phyloP scores from a whole-genome alignment of 2,797 vertebrate genomes.

The Galagoides demidoff region DNA sequence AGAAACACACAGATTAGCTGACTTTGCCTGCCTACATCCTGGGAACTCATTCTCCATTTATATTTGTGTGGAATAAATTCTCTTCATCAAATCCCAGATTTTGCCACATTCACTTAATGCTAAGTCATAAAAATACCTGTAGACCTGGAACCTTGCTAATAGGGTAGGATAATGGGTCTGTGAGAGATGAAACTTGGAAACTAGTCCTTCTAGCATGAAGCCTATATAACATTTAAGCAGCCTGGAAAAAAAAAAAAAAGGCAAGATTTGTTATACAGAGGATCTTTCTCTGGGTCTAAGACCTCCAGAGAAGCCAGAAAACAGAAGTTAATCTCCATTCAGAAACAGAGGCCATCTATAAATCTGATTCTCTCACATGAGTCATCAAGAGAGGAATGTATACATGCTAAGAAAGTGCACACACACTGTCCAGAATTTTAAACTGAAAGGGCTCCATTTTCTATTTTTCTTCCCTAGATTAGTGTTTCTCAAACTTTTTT shows the following conservation, averaged over 20 bases:
- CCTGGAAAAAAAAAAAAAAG: neutral
- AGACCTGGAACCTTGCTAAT: neutral
- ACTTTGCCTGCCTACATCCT: neutral
- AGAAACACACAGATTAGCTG: neutral
- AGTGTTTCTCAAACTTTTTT: slow-evolving; percentile 32
- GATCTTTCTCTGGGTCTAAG: neutral
- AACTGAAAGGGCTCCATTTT: neutral
- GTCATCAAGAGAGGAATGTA: slow-evolving; percentile 55
- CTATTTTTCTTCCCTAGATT: neutral
- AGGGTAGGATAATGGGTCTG: neutral
- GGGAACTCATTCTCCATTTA: slow-evolving; percentile 46
- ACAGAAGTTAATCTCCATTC: slow-evolving; percentile 12
- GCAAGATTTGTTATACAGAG: neutral
- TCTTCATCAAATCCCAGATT: slow-evolving; percentile 48
- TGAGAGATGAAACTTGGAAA: slow-evolving; percentile 38
- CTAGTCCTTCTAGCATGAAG: neutral
- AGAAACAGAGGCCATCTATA: slow-evolving; percentile 38
- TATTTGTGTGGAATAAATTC: slow-evolving; percentile 53
- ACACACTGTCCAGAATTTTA: slow-evolving; percentile 38
- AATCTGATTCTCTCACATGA: slow-evolving; percentile 52
- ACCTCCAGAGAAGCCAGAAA: slow-evolving; percentile 42
- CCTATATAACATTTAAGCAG: slow-evolving; percentile 13
- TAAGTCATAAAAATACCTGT: slow-evolving; percentile 54
- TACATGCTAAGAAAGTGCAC: slow-evolving; percentile 27
- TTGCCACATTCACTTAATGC: neutral